Evolutionary conservation across 1,140 invertebrate species (phyloP).

Genomic region (Drosophila cardini): DNA sequence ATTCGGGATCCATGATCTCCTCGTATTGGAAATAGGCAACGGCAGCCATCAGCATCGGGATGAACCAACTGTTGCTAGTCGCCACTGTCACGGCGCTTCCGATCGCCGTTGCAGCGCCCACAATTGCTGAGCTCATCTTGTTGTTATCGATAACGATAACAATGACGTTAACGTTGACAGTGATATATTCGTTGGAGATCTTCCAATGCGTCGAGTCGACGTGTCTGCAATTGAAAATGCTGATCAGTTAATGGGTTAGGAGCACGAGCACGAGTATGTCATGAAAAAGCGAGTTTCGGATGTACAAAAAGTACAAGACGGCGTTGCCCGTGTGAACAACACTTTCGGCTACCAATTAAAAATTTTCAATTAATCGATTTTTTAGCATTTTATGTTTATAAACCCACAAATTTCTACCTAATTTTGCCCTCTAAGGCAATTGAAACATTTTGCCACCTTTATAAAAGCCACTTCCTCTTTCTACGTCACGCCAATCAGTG

Average conservation of each 20-base stretch:
- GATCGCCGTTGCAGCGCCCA: constrained; percentile 86
- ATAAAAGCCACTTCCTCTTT: not conserved
- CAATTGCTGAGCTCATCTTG: constrained; percentile 85
- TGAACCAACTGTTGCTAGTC: constrained; percentile 88
- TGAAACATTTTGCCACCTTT: too few relatives aligned
- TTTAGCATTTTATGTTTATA: too few relatives aligned
- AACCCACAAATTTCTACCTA: too few relatives aligned
- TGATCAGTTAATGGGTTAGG: constrained; percentile 40
- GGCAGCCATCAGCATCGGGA: constrained; percentile 91
- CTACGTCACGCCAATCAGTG: not conserved
- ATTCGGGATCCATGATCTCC: constrained; percentile 90
- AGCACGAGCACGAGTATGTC: not conserved
- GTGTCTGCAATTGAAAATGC: constrained; percentile 57
- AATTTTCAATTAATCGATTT: too few relatives aligned
- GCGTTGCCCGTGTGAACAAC: not conserved
- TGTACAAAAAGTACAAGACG: not conserved
- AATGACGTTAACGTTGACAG: constrained; percentile 1
- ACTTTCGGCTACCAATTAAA: too few relatives aligned
- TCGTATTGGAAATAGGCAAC: constrained; percentile 94
- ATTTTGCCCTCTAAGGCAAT: too few relatives aligned
- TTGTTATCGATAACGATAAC: constrained; percentile 4
- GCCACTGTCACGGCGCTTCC: constrained; percentile 86
- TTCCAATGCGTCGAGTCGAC: constrained; percentile 2
- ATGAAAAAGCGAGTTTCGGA: not conserved
- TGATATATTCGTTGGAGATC: not conserved